Conservation (phyloP, 2,888 invertebrate genomes). For the Mimas tiliae region DNA sequence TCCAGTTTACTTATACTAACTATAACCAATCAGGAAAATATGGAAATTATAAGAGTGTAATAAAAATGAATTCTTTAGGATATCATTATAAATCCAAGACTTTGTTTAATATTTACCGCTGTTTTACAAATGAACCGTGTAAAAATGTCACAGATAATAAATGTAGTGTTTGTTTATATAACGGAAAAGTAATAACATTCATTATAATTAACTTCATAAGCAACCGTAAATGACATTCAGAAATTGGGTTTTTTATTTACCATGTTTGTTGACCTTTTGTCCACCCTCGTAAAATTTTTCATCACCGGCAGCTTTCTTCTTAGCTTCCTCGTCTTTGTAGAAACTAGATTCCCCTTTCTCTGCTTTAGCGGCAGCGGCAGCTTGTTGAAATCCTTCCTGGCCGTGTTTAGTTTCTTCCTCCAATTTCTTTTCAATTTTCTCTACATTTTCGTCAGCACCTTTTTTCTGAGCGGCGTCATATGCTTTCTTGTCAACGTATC, state of each 20-base stretch:
- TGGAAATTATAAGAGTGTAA: too few relatives aligned
- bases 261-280: slow-evolving; percentile 84
- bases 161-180: neutral
- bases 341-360: slow-evolving; percentile 82
- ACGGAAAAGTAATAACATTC: slow-evolving; percentile 18
- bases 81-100: too few relatives aligned
- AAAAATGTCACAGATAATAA: neutral
- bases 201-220: neutral
- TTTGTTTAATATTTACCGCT: neutral
- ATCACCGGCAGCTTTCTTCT: slow-evolving; percentile 85
- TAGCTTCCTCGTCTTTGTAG: slow-evolving; percentile 83
- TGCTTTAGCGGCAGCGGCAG: slow-evolving; percentile 81
- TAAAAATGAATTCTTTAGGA: too few relatives aligned
- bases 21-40: too few relatives aligned
- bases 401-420: slow-evolving; percentile 84
- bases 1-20: too few relatives aligned
- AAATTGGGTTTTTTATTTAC: slow-evolving; percentile 55
- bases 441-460: slow-evolving; percentile 80
- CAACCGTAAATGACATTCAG: slow-evolving; percentile 29
- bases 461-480: slow-evolving; percentile 85
- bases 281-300: slow-evolving; percentile 85
- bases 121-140: neutral
- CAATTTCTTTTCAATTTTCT: slow-evolving; percentile 82
- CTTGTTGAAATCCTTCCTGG: slow-evolving; percentile 83
- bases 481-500: slow-evolving; percentile 82